Conservation (phyloP, 2,888 invertebrate species). For the Heliconius charithonia region DNA sequence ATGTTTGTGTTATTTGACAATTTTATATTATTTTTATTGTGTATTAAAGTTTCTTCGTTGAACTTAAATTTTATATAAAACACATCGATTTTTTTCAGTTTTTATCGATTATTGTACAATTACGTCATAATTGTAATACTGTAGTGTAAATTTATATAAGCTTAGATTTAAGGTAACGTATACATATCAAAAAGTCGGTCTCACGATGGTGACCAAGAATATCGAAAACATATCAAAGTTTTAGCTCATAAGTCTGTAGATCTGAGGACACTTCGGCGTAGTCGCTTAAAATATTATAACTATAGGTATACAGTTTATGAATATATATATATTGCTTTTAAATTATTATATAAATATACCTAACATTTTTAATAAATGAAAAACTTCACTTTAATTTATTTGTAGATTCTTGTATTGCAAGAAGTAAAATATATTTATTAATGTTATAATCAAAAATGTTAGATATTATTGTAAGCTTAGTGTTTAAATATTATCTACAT, state of each 20-base stretch:
- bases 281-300: not conserved
- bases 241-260: constrained; percentile 46
- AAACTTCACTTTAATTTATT: not conserved
- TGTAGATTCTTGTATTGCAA: not conserved
- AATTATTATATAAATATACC: not conserved
- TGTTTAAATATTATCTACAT: not conserved
- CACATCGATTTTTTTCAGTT: not conserved
- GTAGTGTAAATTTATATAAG: not conserved
- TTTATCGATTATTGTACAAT: not conserved
- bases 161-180: constrained; percentile 54
- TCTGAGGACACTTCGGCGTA: constrained; percentile 7
- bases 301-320: constrained; percentile 8
- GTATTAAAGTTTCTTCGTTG: too few relatives aligned
- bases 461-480: not conserved
- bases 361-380: not conserved
- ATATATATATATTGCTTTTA: not conserved
- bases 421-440: not conserved
- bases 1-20: too few relatives aligned
- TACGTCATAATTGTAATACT: not conserved
- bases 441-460: not conserved
- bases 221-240: constrained; percentile 80
- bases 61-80: not conserved
- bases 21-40: too few relatives aligned
- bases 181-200: constrained; percentile 72
- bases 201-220: constrained; percentile 81